Evolutionary conservation across 2,888 invertebrate species (phyloP).

Genomic region (Xestobium rufovillosum): DNA sequence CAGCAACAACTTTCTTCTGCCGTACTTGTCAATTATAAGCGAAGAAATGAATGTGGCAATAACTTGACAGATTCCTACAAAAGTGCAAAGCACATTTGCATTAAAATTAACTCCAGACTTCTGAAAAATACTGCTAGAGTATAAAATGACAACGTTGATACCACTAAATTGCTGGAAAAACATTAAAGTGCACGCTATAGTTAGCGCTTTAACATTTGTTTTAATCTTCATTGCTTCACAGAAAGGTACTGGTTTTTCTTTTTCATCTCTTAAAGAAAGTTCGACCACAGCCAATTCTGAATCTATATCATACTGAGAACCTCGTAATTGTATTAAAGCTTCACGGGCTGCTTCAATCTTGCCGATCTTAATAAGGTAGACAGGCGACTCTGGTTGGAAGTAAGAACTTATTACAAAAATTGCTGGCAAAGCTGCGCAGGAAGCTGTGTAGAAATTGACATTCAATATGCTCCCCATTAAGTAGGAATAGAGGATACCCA

Average conservation of each 20-base stretch:
- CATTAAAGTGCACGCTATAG: slow-evolving; percentile 75
- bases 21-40: slow-evolving; percentile 71
- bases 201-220: slow-evolving; percentile 48
- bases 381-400: slow-evolving; percentile 83
- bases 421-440: slow-evolving; percentile 59
- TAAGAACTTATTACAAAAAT: slow-evolving; percentile 61
- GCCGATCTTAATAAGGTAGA: slow-evolving; percentile 58
- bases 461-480: slow-evolving; percentile 52
- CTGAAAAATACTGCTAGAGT: slow-evolving; percentile 65
- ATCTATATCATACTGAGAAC: slow-evolving; percentile 58
- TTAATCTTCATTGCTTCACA: slow-evolving; percentile 22
- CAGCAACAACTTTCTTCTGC: slow-evolving; percentile 68
- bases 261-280: slow-evolving; percentile 28
- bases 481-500: slow-evolving; percentile 76
- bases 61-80: slow-evolving; percentile 80
- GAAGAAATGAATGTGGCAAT: slow-evolving; percentile 67
- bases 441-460: slow-evolving; percentile 42
- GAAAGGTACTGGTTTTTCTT: slow-evolving; percentile 25
- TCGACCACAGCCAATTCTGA: slow-evolving; percentile 57
- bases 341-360: slow-evolving; percentile 58
- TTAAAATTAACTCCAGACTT: slow-evolving; percentile 54
- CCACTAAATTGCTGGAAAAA: slow-evolving; percentile 83
- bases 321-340: slow-evolving; percentile 65
- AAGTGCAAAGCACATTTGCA: slow-evolving; percentile 59
- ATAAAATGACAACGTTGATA: slow-evolving; percentile 78